Percentiles rank a stretch among this genome's conserved stretches.
Conservation (phyloP, 2,113 vertebrate species). For the Trematocara macrostoma region DNA sequence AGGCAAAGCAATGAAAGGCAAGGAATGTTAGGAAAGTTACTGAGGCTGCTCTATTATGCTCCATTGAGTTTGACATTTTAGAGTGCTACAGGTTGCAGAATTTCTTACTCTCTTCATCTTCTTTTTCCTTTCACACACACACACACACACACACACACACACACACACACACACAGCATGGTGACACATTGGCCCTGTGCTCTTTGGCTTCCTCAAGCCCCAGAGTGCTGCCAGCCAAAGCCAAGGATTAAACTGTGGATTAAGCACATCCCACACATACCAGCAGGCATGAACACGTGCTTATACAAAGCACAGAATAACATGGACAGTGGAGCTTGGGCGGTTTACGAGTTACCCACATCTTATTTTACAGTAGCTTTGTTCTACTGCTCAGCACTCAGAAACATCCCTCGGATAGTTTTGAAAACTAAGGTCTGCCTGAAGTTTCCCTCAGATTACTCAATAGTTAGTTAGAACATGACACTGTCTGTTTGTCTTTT, state of each 20-base stretch:
- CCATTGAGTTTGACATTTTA: neutral
- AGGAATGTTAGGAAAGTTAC: neutral
- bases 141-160: neutral
- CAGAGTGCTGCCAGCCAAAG: neutral
- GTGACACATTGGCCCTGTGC: neutral
- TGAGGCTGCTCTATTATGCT: neutral
- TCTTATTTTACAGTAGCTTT: conserved; percentile 31
- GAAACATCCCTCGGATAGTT: neutral
- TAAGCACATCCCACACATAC: conserved; percentile 11
- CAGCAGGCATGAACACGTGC: neutral
- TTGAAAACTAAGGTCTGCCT: neutral
- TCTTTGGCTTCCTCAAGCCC: neutral
- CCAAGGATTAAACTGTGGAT: conserved; percentile 46
- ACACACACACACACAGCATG: neutral
- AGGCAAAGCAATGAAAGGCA: neutral
- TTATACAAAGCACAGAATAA: neutral
- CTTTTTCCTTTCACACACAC: neutral
- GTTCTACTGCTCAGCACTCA: conserved; percentile 19
- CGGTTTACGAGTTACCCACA: neutral
- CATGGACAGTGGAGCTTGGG: neutral
- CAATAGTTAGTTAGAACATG: neutral
- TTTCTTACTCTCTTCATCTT: neutral
- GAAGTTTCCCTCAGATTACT: neutral
- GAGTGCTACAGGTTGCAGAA: conserved; percentile 1
- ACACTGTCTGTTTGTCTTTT: neutral